Base-by-base conservation (phyloP, 2,113 vertebrate genomes). In the Ammodytes dubius region DNA sequence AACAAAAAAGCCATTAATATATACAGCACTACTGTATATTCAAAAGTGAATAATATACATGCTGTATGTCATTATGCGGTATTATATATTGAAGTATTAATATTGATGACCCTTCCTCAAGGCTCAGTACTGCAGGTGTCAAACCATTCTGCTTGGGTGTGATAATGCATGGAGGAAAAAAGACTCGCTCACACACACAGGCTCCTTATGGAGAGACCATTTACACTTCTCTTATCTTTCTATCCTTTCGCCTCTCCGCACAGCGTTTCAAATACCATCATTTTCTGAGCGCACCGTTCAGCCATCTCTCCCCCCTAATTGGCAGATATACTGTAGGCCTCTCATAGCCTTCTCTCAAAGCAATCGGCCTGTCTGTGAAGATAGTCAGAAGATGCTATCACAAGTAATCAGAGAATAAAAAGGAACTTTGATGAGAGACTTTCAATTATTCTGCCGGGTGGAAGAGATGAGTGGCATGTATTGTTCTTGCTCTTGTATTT, bases 321-420 rank as follows among this genome's bases (percentile, higher is more conserved):
- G 86, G 81, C 84, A 89, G 59, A 88, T 82, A 83, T 78, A 80
- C 50, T 19, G 47, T 61, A 56, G 52, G 72, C 77, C 27, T 87
- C 73, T 87, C 83, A 70, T 83, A 68, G 76, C 53, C 58, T 57
- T 66, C 73, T 86, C 79, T 72, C 54, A 0, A 45, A n/a, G 60
- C 64, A 74, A 75, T 76, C 66, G 81, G 77, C 90, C 84, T 87
- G 66, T 90, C 81, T 89, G 74, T 83, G 66, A 87, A 89, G 86
- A 87, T 84, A 78, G 81, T 71, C 76, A 77, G 87, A 90, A 88
- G 83, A 89, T 84, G 77, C 68, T 82, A 85, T 89, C 85, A 75
- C 46, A 70, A 70, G 81, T 83, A 85, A 91, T 93, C 89, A 91
- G 72, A 82, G 77, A 85, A 80, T 90, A 81, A 90, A 82, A 73